phyloP scores from a whole-genome alignment of 2,113 vertebrate genomes.

The Raja brachyura region DNA sequence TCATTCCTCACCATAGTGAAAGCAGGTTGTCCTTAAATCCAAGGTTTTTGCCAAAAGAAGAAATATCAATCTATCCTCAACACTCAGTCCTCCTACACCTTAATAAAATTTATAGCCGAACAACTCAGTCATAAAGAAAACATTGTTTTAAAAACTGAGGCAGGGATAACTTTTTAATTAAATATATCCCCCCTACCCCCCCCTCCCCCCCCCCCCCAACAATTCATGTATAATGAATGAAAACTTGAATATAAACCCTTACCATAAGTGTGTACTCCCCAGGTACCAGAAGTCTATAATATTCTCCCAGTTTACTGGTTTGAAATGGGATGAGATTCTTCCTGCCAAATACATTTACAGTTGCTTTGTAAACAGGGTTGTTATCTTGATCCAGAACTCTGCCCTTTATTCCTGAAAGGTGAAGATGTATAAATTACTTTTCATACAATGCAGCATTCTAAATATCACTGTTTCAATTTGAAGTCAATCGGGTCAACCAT shows the following conservation, averaged over 20 bases:
- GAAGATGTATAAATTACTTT: background rate
- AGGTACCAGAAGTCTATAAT: conserved; percentile 37
- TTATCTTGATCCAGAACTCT: conserved; percentile 29
- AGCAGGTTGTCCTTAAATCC: no score
- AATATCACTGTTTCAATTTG: no score
- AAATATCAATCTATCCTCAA: background rate
- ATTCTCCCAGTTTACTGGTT: conserved; percentile 36
- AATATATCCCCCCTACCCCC: background rate
- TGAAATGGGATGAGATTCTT: conserved; percentile 28
- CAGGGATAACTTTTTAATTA: background rate
- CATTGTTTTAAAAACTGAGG: background rate
- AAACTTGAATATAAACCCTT: background rate
- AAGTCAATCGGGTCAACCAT: background rate
- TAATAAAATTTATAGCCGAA: background rate
- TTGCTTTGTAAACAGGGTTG: conserved; percentile 1
- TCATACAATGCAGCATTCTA: background rate
- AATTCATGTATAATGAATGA: background rate
- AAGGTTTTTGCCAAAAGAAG: no score
- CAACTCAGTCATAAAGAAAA: background rate
- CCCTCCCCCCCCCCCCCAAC: no score
- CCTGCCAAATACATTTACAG: conserved; percentile 28
- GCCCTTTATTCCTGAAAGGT: conserved; percentile 38
- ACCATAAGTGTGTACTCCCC: conserved; percentile 35
- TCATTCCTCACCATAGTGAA: no score
- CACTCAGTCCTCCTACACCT: background rate